Percentiles rank a stretch among this genome's conserved stretches.
Conservation (phyloP, 1,140 invertebrate species). For the Drosophila biarmipes region DNA sequence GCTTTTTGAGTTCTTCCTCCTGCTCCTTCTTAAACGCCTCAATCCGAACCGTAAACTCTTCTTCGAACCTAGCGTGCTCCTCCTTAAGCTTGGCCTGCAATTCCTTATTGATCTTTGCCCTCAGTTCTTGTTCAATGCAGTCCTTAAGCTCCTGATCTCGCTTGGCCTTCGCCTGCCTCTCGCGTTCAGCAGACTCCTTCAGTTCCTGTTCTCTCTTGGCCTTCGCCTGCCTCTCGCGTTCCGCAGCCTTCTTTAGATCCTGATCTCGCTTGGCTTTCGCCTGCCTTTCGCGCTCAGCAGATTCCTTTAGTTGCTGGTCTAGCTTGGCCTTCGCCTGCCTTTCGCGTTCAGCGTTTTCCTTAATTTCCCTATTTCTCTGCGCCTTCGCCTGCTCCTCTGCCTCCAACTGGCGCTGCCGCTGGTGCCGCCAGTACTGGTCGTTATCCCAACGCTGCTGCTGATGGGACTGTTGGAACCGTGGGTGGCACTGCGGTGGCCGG, state of each 20-base stretch:
- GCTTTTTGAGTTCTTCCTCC: slow-evolving; percentile 4
- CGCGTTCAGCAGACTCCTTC: neutral
- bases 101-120: neutral
- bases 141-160: slow-evolving; percentile 1
- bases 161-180: neutral
- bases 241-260: neutral
- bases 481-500: neutral
- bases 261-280: slow-evolving; percentile 5
- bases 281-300: neutral
- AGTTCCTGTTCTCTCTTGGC: slow-evolving; percentile 1
- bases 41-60: slow-evolving; percentile 2
- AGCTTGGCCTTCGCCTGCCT: neutral
- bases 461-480: too few species aligned
- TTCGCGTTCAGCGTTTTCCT: slow-evolving; percentile 2
- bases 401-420: slow-evolving; percentile 1
- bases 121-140: neutral
- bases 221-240: neutral
- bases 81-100: neutral
- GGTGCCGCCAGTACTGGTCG: neutral
- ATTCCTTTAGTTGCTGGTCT: slow-evolving; percentile 3
- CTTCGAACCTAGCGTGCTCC: slow-evolving; percentile 8
- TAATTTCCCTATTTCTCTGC: slow-evolving; percentile 17
- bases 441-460: neutral
- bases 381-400: neutral
- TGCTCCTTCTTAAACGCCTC: slow-evolving; percentile 29